These are phyloP conservation scores for Acholoe squamosa DNA, from an alignment of 2,888 invertebrate species.

Conservation along the genomic window DNA sequence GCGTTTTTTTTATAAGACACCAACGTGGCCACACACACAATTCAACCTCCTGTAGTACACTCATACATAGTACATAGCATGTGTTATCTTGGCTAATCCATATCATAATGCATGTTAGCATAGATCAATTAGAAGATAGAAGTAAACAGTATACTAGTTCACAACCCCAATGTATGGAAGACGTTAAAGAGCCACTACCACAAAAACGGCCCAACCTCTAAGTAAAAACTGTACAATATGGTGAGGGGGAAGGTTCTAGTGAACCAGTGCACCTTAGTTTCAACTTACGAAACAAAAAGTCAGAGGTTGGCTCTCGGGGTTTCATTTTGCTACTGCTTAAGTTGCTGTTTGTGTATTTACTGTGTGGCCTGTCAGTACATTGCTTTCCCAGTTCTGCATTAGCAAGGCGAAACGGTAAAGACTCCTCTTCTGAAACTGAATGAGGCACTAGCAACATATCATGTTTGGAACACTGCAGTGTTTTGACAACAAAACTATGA, in stretches of 20 bases:
- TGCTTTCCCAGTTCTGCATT: background rate
- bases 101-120: background rate
- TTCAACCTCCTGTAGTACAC: background rate
- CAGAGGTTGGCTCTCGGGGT: constrained; percentile 20
- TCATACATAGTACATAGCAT: background rate
- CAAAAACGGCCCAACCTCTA: background rate
- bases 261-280: constrained; percentile 8
- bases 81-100: background rate
- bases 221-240: background rate
- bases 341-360: background rate
- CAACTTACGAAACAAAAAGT: background rate
- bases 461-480: too few species aligned
- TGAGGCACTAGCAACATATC: too few species aligned
- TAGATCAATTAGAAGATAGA: background rate
- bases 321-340: background rate
- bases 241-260: background rate
- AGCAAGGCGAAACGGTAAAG: background rate
- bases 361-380: background rate
- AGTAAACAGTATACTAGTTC: background rate
- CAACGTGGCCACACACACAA: constrained; percentile 47
- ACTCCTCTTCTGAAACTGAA: background rate
- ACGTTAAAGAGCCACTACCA: background rate
- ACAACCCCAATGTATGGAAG: constrained; percentile 12
- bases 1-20: background rate
- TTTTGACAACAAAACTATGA: too few species aligned